Evolutionary conservation across 1,140 invertebrate species (phyloP).

Genomic region (Ceratina calcarata): DNA sequence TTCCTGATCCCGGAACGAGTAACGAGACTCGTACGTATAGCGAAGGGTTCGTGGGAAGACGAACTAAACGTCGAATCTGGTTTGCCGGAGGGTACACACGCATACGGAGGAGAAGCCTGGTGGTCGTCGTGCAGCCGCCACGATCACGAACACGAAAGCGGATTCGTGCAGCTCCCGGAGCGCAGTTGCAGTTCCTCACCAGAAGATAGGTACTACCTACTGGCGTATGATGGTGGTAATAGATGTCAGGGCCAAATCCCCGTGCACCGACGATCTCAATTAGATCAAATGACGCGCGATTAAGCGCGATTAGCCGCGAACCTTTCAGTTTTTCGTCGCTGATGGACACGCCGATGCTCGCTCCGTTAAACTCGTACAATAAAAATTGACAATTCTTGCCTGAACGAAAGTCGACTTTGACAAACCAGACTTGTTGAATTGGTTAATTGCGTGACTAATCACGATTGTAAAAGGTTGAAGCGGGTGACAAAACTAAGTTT

Average conservation of each 20-base stretch:
- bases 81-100: conserved; percentile 52
- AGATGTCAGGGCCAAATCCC: conserved; percentile 77
- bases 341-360: background rate
- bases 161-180: conserved; percentile 21
- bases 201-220: conserved; percentile 47
- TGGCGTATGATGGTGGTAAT: conserved; percentile 64
- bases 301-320: conserved; percentile 66
- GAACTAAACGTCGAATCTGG: conserved; percentile 50
- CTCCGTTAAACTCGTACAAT: background rate
- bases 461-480: no score
- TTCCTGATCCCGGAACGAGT: conserved; percentile 65
- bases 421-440: no score
- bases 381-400: no score
- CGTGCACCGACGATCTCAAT: conserved; percentile 70
- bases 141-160: background rate
- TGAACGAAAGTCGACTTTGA: no score
- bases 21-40: conserved; percentile 61
- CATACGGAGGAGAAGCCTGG: background rate
- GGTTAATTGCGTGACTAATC: no score
- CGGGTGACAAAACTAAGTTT: no score
- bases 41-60: conserved; percentile 60
- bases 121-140: background rate
- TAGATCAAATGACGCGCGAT: conserved; percentile 73
- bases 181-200: conserved; percentile 35
- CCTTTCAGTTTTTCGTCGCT: conserved; percentile 50